phyloP scores from a whole-genome alignment of 2,888 invertebrate genomes.

The Erebia epiphron region DNA sequence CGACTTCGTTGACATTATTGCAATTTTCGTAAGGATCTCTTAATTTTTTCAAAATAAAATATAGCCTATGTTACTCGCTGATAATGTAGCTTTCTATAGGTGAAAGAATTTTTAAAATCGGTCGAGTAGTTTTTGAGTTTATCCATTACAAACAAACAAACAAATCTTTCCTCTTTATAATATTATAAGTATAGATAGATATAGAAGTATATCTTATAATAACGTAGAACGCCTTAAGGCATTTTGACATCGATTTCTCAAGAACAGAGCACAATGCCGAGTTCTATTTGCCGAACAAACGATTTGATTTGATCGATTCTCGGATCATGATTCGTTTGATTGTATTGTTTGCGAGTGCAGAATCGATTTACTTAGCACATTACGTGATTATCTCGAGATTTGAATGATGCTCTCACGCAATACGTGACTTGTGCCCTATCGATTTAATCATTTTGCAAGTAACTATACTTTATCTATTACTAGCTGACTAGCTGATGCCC shows the following conservation, averaged over 20 bases:
- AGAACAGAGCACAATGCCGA: constrained; percentile 36
- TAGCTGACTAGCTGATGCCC: too few species aligned
- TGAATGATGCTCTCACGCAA: constrained; percentile 20
- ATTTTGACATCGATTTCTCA: constrained; percentile 36
- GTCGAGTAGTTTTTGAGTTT: too few species aligned
- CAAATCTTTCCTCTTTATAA: too few species aligned
- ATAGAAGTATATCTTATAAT: neutral
- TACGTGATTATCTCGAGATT: constrained; percentile 16
- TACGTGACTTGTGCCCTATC: constrained; percentile 8
- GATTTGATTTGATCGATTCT: constrained; percentile 41
- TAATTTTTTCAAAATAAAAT: too few species aligned
- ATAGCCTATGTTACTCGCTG: too few species aligned
- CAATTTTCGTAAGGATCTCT: too few species aligned
- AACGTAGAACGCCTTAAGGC: constrained; percentile 1
- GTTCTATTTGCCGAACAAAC: constrained; percentile 41
- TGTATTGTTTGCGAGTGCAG: constrained; percentile 36
- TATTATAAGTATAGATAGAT: too few species aligned
- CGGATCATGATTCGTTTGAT: constrained; percentile 39
- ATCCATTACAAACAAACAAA: too few species aligned
- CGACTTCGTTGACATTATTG: too few species aligned
- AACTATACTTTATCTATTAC: neutral
- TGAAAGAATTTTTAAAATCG: too few species aligned
- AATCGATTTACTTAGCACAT: constrained; percentile 29
- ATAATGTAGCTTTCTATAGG: too few species aligned
- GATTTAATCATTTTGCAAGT: constrained; percentile 8